Evolutionary conservation across 37 sponge, comb jelly and placozoan species (phyloP).

Genomic region (Spongilla lacustris): DNA sequence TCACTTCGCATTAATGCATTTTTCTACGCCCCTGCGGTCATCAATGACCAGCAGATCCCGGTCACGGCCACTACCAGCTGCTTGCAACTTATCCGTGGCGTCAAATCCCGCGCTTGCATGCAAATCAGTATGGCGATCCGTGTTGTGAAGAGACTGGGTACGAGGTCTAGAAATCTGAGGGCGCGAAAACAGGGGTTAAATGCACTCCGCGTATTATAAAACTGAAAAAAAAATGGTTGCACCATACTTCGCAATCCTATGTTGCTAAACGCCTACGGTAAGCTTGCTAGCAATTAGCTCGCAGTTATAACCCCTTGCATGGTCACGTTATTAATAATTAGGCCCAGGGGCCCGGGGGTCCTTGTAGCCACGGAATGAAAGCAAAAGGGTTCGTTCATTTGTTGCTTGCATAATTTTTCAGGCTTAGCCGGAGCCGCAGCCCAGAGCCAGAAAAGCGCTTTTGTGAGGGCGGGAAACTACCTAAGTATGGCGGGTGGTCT

Average conservation of each 20-base stretch:
- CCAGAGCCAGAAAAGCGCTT: too few species aligned
- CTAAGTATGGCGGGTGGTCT: too few species aligned
- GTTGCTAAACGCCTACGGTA: background rate
- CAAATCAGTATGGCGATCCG: background rate
- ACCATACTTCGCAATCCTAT: background rate
- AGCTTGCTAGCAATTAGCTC: background rate
- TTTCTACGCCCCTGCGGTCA: background rate
- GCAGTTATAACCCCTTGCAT: background rate
- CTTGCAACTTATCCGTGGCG: background rate
- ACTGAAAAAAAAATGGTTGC: background rate
- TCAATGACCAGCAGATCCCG: background rate
- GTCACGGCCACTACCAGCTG: background rate
- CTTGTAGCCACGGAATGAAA: too few species aligned
- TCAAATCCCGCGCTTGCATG: background rate
- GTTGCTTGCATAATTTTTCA: too few species aligned
- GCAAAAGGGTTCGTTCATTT: background rate
- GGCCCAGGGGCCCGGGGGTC: background rate
- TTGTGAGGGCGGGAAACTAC: too few species aligned
- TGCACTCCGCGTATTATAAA: background rate
- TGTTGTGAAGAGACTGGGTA: background rate
- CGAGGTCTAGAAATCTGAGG: background rate
- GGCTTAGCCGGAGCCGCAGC: too few species aligned
- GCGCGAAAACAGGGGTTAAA: background rate
- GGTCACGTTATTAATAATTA: background rate
- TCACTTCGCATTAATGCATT: too few species aligned